These are phyloP conservation scores for Apodemia duryi DNA, from an alignment of 2,888 invertebrate species.

Conservation along the genomic window DNA sequence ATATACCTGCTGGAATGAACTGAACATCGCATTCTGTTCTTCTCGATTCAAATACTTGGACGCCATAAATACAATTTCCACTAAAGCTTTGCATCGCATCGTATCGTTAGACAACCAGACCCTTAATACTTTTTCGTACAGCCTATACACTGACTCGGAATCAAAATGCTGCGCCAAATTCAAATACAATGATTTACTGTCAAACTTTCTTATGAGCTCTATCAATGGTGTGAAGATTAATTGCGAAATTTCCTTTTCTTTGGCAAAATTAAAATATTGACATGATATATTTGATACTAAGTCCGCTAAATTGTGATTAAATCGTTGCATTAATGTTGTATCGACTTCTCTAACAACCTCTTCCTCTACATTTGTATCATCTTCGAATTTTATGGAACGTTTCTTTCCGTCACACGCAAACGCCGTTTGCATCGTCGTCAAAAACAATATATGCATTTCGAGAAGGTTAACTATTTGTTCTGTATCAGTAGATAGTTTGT, in stretches of 20 bases:
- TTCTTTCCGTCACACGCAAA: conserved; percentile 43
- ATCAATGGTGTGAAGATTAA: conserved; percentile 73
- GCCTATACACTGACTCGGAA: conserved; percentile 35
- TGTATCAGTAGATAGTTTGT: conserved; percentile 54
- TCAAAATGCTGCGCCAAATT: conserved; percentile 50
- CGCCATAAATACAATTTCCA: conserved; percentile 82
- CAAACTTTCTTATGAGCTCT: conserved; percentile 78
- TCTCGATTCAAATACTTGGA: conserved; percentile 72
- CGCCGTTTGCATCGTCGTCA: conserved; percentile 47
- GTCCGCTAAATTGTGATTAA: conserved; percentile 61
- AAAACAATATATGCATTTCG: conserved; percentile 51
- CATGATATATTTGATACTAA: conserved; percentile 66
- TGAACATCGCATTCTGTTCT: conserved; percentile 76
- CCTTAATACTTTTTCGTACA: conserved; percentile 58
- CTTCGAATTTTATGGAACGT: conserved; percentile 47
- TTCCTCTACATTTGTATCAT: conserved; percentile 25
- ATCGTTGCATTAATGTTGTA: conserved; percentile 42
- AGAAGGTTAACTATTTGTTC: conserved; percentile 60
- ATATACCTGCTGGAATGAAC: conserved; percentile 76
- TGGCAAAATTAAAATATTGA: conserved; percentile 78
- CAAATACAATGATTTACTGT: conserved; percentile 69
- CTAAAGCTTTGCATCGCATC: conserved; percentile 72
- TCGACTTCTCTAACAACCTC: conserved; percentile 31
- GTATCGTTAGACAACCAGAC: conserved; percentile 73
- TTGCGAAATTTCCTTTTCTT: conserved; percentile 51